Evolutionary conservation across 1,140 invertebrate species (phyloP).

Genomic region (Catajapyx aquilonaris): DNA sequence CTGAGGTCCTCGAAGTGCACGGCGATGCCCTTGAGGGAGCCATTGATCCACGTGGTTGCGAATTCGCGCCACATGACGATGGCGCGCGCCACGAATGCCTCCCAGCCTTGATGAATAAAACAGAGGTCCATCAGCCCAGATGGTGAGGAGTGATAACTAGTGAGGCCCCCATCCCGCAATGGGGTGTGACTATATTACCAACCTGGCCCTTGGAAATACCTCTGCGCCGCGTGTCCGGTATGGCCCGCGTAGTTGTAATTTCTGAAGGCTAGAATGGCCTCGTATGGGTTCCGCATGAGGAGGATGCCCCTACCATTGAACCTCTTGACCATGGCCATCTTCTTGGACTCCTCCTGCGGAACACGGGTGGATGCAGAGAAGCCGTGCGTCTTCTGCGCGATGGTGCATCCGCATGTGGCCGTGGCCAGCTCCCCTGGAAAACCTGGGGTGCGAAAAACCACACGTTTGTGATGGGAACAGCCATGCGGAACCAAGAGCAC

Average conservation of each 20-base stretch:
- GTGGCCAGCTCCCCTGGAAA: constrained; percentile 16
- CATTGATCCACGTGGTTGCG: constrained; percentile 7
- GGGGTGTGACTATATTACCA: background rate
- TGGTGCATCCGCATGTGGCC: constrained; percentile 15
- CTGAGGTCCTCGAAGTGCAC: constrained; percentile 13
- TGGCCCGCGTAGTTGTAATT: constrained; percentile 20
- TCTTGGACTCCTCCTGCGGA: constrained; percentile 9
- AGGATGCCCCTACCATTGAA: constrained; percentile 16
- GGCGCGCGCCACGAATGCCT: constrained; percentile 6
- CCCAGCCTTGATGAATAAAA: constrained; percentile 10
- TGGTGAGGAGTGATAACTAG: background rate
- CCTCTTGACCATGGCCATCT: constrained; percentile 6
- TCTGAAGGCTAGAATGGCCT: constrained; percentile 18
- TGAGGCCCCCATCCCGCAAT: background rate
- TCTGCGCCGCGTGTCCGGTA: constrained; percentile 12
- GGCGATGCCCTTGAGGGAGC: constrained; percentile 5
- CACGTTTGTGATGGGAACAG: background rate
- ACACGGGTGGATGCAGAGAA: constrained; percentile 14
- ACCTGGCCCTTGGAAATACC: constrained; percentile 10
- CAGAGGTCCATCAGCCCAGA: background rate
- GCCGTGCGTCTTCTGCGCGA: constrained; percentile 19
- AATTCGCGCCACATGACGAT: constrained; percentile 5
- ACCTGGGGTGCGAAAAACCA: constrained; percentile 11
- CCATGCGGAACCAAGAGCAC: background rate
- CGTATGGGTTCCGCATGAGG: constrained; percentile 19